Conservation (phyloP, 2,113 vertebrate species). For the Coptodon bakossiorum region DNA sequence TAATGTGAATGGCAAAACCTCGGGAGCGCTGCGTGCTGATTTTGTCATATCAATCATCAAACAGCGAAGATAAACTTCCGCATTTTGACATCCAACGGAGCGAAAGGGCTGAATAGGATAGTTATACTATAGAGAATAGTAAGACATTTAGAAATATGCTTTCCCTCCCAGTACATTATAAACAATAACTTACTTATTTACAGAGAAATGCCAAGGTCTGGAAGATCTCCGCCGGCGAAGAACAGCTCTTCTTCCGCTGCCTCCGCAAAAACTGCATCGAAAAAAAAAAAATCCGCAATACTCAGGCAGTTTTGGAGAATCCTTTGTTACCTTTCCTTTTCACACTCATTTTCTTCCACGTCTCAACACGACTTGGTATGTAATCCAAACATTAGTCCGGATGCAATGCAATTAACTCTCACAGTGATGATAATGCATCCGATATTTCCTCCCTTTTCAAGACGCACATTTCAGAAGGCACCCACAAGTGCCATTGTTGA, state of each 20-base stretch:
- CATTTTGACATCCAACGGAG: neutral
- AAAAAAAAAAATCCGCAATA: constrained; percentile 72
- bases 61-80: neutral
- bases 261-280: constrained; percentile 60
- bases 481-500: constrained; percentile 58
- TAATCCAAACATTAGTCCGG: constrained; percentile 64
- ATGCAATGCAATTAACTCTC: constrained; percentile 23
- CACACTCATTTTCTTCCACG: constrained; percentile 30
- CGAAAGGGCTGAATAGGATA: neutral
- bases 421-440: constrained; percentile 31
- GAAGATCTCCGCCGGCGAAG: constrained; percentile 23
- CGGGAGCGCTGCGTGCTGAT: neutral
- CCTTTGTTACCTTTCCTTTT: constrained; percentile 57
- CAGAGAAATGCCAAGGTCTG: constrained; percentile 20
- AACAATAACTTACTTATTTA: constrained; percentile 64
- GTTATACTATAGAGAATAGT: neutral
- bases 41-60: neutral
- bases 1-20: neutral
- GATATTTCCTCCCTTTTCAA: constrained; percentile 26
- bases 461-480: constrained; percentile 17
- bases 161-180: neutral
- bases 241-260: constrained; percentile 34
- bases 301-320: constrained; percentile 76
- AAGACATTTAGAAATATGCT: neutral
- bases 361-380: constrained; percentile 24